Evolutionary conservation across 1,140 invertebrate genomes (phyloP).

Genomic region (Leptinotarsa undecemlineata): DNA sequence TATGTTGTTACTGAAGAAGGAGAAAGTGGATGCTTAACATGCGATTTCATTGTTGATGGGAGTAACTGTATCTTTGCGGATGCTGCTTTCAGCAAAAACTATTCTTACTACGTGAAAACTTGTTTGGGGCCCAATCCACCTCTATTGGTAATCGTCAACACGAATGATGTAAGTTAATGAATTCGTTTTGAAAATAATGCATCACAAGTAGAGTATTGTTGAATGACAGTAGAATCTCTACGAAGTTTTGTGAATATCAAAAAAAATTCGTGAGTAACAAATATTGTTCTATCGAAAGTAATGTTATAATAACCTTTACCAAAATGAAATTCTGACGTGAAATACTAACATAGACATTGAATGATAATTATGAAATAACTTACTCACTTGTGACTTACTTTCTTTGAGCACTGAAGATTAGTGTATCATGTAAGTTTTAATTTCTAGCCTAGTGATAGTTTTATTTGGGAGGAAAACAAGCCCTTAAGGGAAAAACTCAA

Average conservation of each 20-base stretch:
- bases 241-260: no score
- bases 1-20: constrained; percentile 58
- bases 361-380: no score
- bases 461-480: constrained; percentile 69
- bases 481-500: constrained; percentile 61
- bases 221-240: no score
- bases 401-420: no score
- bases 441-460: constrained; percentile 36
- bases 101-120: constrained; percentile 68
- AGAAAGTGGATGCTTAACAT: constrained; percentile 62
- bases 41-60: constrained; percentile 58
- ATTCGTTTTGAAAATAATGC: no score
- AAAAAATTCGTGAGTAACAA: no score
- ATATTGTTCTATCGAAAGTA: no score
- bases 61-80: constrained; percentile 67
- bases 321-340: no score
- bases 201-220: no score
- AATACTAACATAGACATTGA: no score
- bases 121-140: constrained; percentile 70
- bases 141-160: constrained; percentile 43
- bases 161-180: constrained; percentile 36
- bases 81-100: constrained; percentile 68
- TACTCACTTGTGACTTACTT: no score
- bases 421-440: constrained; percentile 37
- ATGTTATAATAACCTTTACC: no score